phyloP scores from a whole-genome alignment of 1,140 invertebrate genomes.

The Bombus sylvicola region DNA sequence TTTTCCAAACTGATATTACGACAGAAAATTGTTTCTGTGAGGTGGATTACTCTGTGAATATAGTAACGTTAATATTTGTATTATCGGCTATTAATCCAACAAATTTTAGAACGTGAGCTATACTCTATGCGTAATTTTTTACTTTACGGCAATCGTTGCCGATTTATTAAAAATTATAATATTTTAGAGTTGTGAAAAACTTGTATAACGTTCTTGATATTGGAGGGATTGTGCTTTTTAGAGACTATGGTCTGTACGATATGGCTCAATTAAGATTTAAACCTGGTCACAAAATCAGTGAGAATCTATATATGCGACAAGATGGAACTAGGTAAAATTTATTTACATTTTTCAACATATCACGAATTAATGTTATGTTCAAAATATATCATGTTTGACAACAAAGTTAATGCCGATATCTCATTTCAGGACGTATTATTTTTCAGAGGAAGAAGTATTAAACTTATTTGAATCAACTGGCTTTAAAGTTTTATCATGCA shows the following conservation, averaged over 20 bases:
- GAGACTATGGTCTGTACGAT: slow-evolving; percentile 99
- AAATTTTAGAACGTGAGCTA: slow-evolving; percentile 86
- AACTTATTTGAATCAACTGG: slow-evolving; percentile 86
- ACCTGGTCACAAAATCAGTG: slow-evolving; percentile 94
- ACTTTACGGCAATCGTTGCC: background rate
- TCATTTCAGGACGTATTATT: slow-evolving; percentile 90
- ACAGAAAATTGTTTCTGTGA: slow-evolving; percentile 85
- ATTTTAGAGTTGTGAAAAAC: slow-evolving; percentile 86
- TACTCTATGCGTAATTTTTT: background rate
- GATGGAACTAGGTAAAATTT: slow-evolving; percentile 94
- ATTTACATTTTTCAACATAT: background rate
- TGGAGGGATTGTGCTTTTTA: slow-evolving; percentile 93
- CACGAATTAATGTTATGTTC: background rate
- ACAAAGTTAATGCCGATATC: slow-evolving; percentile 39
- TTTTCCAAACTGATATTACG: slow-evolving; percentile 90
- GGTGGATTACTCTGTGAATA: slow-evolving; percentile 85
- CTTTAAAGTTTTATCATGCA: slow-evolving; percentile 87
- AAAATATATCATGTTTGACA: background rate
- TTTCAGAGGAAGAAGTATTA: slow-evolving; percentile 87
- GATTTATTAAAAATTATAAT: slow-evolving; percentile 42
- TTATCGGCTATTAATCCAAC: slow-evolving; percentile 90
- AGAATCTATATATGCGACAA: slow-evolving; percentile 98
- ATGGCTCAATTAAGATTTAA: slow-evolving; percentile 98
- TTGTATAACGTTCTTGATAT: slow-evolving; percentile 88
- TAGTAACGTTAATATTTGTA: slow-evolving; percentile 90